Percentiles rank a stretch among this genome's conserved stretches.
phyloP scores from a whole-genome alignment of 2,888 invertebrate species.

The Chaitophorus viminalis region DNA sequence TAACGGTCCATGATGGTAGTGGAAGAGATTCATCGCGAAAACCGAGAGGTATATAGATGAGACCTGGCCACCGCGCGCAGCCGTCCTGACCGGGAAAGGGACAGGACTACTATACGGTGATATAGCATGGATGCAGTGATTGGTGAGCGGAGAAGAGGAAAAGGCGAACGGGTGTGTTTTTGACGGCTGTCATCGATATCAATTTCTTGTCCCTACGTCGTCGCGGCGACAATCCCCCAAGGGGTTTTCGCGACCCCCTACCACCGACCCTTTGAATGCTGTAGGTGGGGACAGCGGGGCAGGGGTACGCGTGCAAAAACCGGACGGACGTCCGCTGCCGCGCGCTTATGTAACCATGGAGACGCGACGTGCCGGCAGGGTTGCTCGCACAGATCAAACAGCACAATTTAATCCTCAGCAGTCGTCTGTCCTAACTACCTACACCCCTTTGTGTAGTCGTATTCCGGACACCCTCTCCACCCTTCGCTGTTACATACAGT shows the following conservation, averaged over 20 bases:
- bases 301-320: constrained; percentile 28
- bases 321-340: constrained; percentile 48
- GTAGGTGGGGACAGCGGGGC: background rate
- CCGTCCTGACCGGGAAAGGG: background rate
- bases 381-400: constrained; percentile 52
- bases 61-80: background rate
- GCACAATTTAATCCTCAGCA: constrained; percentile 46
- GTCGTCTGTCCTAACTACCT: background rate
- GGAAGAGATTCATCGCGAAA: constrained; percentile 22
- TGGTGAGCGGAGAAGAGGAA: background rate
- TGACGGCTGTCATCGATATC: constrained; percentile 62
- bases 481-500: background rate
- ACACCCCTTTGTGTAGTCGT: background rate
- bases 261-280: background rate
- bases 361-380: constrained; percentile 52
- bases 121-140: background rate
- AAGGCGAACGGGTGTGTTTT: constrained; percentile 40
- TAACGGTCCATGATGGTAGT: background rate
- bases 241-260: background rate
- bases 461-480: constrained; percentile 10
- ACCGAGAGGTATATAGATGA: constrained; percentile 5
- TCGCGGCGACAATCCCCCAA: background rate
- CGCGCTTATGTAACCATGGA: constrained; percentile 54
- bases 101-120: background rate
- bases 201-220: constrained; percentile 47